Conservation (phyloP, 2,797 vertebrate genomes). For the Lagodon rhomboides region DNA sequence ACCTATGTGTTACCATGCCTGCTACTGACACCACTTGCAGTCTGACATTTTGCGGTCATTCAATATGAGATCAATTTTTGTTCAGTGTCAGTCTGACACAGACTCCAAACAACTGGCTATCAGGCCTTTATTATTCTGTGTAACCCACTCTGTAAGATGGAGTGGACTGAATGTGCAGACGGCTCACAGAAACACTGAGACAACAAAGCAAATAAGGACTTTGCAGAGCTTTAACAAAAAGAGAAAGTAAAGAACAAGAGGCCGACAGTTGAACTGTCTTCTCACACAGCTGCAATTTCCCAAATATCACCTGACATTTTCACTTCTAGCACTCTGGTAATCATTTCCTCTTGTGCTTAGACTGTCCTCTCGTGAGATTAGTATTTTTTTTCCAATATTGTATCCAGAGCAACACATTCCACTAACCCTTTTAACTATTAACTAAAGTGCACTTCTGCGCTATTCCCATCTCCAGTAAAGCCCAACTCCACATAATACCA, state of each 20-base stretch:
- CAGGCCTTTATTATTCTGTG: background rate
- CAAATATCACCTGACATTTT: conserved; percentile 49
- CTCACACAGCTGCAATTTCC: conserved; percentile 32
- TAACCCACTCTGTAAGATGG: background rate
- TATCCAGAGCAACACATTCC: conserved; percentile 33
- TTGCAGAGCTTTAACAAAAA: conserved; percentile 23
- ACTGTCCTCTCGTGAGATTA: conserved; percentile 5
- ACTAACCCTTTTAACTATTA: conserved; percentile 54
- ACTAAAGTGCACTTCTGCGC: conserved; percentile 54
- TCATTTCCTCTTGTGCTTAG: conserved; percentile 51
- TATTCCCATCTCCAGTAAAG: conserved; percentile 42
- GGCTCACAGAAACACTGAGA: conserved; percentile 10
- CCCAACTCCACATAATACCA: conserved; percentile 37
- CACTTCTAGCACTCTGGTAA: conserved; percentile 40
- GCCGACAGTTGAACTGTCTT: conserved; percentile 29
- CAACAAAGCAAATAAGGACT: conserved; percentile 16
- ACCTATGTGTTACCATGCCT: conserved; percentile 21
- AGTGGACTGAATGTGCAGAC: background rate
- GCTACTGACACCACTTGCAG: conserved; percentile 35
- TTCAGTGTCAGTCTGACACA: conserved; percentile 6
- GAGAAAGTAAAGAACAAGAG: conserved; percentile 32
- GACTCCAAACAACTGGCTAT: conserved; percentile 4
- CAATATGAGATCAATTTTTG: conserved; percentile 56
- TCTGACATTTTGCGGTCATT: conserved; percentile 49
- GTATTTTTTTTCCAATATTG: conserved; percentile 17